Evolutionary conservation across 2,797 vertebrate species (phyloP), one percentile per base, ranked within the genome.

Genomic region (Catostomus latipinnis): DNA sequence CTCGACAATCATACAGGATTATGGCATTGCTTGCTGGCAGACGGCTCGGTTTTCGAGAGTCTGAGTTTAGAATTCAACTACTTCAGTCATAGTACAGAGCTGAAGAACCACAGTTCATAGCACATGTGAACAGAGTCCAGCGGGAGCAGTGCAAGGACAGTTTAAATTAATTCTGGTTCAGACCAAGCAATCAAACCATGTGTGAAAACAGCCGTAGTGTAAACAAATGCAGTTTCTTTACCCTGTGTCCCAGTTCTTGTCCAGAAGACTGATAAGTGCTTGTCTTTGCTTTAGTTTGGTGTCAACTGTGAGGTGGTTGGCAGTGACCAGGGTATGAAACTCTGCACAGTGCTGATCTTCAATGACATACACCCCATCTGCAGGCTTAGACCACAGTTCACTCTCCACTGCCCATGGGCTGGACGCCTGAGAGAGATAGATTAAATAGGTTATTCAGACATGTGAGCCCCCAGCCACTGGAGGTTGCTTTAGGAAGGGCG

Each of bases 231-330:
- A n/a, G 5, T 54, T 8, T 77, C 66, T 74, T 85, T 93, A 95
- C 94, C 94, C 94, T 1, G 91, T 88, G 61, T 93, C 89, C 94
- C 94, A 95, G 91, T 95, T 93, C 53, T 78, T 70, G 5, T 88
- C 87, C 87, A 95, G 87, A 71, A 94, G 88, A 71, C 83, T 80
- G 82, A 95, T 85, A 71, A 95, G 85, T 49, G 87, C 77, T 52
- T 3, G 50, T 73, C 93, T 92, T 88, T 95, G 94, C 82, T 88
- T 83, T 78, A 89, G 83, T 76, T 94, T 92, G 75, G 58, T 4
- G 6, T 85, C 5, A 45, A 58, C 78, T 0, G 86, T 18, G 57
- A 95, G 88, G 66, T 90, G 86, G 61, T 87, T 82, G 10, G 90
- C 91, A 0, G 93, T 91, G 77, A 89, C 88, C 88, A 95, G 87